A percentile compares a stretch with the other conserved stretches of the same genome.
Conservation (phyloP, 2,888 invertebrate species). For the Hyles lineata region DNA sequence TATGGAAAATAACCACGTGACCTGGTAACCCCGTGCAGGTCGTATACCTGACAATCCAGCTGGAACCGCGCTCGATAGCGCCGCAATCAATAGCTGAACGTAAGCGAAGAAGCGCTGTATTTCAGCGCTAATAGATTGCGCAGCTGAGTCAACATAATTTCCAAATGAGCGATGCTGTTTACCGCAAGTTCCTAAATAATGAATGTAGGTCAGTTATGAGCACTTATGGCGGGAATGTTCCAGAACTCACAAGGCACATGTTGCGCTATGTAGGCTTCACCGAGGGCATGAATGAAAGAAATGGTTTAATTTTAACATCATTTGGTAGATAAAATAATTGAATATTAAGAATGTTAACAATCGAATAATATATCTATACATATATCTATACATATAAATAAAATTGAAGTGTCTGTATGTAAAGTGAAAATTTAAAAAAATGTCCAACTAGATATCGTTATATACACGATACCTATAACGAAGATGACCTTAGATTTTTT, state of each 20-base stretch:
- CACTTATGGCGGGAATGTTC: background rate
- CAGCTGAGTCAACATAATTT: conserved; percentile 41
- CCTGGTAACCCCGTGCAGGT: conserved; percentile 30
- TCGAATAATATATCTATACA: too few relatives aligned
- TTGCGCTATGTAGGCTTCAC: too few relatives aligned
- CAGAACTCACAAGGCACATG: background rate
- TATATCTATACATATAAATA: too few relatives aligned
- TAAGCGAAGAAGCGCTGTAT: conserved; percentile 22
- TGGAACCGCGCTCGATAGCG: conserved; percentile 47
- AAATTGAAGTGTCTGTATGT: too few relatives aligned
- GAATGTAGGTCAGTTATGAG: conserved; percentile 7
- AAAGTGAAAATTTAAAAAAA: too few relatives aligned
- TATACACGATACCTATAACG: too few relatives aligned
- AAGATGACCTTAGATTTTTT: too few relatives aligned
- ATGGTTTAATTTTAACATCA: too few relatives aligned
- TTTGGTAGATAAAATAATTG: too few relatives aligned
- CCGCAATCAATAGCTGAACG: conserved; percentile 37
- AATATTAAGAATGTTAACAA: too few relatives aligned
- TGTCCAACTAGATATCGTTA: too few relatives aligned
- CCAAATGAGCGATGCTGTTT: conserved; percentile 36
- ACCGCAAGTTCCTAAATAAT: background rate
- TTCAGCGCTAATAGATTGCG: conserved; percentile 40
- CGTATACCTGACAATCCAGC: conserved; percentile 38
- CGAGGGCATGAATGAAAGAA: too few relatives aligned
- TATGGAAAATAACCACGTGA: background rate